Evolutionary conservation across 1,140 invertebrate species (phyloP).

Genomic region (Sitobion miscanthi): DNA sequence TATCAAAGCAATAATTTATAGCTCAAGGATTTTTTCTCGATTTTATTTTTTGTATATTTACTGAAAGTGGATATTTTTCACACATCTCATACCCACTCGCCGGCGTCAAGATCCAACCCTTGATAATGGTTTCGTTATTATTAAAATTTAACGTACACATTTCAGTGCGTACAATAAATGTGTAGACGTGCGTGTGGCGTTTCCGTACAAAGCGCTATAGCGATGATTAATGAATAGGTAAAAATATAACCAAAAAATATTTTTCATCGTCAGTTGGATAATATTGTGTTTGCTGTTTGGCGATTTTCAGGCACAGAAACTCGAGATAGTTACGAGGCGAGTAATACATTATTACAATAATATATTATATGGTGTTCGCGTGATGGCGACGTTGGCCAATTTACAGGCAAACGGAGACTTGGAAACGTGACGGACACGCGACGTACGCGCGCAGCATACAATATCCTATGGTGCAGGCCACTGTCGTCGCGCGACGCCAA

Average conservation of each 20-base stretch:
- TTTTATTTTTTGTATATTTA: neutral
- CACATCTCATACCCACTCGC: neutral
- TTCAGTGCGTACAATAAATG: neutral
- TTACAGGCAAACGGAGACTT: neutral
- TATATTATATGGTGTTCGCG: neutral
- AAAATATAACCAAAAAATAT: neutral
- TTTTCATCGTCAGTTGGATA: neutral
- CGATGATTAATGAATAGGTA: neutral
- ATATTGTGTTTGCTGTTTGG: neutral
- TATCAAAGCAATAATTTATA: neutral
- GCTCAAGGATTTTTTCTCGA: neutral
- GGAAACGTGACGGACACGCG: constrained; percentile 28
- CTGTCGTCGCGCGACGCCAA: neutral
- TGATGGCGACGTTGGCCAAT: neutral
- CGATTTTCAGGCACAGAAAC: neutral
- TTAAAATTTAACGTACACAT: neutral
- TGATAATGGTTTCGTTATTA: neutral
- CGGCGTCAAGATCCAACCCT: neutral
- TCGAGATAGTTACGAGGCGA: neutral
- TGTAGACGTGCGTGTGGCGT: neutral
- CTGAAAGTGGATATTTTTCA: neutral
- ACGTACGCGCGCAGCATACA: constrained; percentile 13
- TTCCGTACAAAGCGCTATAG: neutral
- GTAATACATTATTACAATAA: neutral
- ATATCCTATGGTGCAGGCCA: neutral